phyloP scores from a whole-genome alignment of 2,888 invertebrate genomes.

The Machimus rusticus region DNA sequence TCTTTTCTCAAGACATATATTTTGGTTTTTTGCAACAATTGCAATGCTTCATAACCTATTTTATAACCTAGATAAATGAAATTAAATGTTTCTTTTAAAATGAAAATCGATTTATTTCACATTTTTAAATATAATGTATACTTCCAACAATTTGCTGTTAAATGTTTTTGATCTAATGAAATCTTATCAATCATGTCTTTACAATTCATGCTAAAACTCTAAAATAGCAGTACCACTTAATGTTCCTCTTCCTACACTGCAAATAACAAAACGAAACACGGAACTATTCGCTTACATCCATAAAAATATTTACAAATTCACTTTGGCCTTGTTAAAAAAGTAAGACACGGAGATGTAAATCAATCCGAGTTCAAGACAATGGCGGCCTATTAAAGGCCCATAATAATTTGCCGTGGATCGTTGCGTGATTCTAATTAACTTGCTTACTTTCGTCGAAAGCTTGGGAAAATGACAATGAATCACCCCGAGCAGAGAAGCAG shows the following conservation, averaged over 20 bases:
- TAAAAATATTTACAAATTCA: background rate
- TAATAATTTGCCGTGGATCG: background rate
- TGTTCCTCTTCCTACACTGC: background rate
- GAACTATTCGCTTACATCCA: background rate
- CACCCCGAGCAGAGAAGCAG: background rate
- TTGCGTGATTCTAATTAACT: conserved; percentile 4
- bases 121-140: no score
- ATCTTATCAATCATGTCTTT: no score
- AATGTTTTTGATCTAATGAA: no score
- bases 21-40: no score
- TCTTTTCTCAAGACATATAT: no score
- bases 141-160: no score
- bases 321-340: background rate
- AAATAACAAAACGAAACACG: background rate
- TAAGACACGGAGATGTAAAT: background rate
- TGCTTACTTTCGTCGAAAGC: background rate
- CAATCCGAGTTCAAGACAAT: background rate
- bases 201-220: no score
- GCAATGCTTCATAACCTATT: no score
- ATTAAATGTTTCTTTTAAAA: no score
- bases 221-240: background rate
- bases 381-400: background rate
- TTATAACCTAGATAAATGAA: no score
- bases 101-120: no score
- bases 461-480: background rate